phyloP scores from a whole-genome alignment of 2,797 vertebrate species.

The Miichthys miiuy region DNA sequence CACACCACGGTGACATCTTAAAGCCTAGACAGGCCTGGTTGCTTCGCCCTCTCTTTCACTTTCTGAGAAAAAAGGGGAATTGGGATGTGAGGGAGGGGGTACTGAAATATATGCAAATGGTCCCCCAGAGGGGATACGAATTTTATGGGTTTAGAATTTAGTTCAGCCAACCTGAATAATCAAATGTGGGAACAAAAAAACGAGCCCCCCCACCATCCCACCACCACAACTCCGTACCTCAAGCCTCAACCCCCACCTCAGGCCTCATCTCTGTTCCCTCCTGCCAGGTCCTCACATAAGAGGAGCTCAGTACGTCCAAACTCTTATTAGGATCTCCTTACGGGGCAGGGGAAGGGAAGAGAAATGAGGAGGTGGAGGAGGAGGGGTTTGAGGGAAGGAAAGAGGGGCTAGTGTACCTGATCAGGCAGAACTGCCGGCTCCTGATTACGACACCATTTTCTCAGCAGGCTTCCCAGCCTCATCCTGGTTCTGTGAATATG shows the following conservation, averaged over 20 bases:
- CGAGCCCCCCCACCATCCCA: slow-evolving; percentile 69
- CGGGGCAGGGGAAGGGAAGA: slow-evolving; percentile 82
- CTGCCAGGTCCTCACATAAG: slow-evolving; percentile 82
- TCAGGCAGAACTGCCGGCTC: slow-evolving; percentile 95
- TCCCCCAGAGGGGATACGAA: slow-evolving; percentile 88
- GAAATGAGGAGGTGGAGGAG: slow-evolving; percentile 62
- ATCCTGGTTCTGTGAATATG: slow-evolving; percentile 99
- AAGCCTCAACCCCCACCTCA: slow-evolving; percentile 75
- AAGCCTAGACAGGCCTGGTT: slow-evolving; percentile 86
- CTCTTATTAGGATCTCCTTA: slow-evolving; percentile 94
- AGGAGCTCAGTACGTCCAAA: slow-evolving; percentile 84
- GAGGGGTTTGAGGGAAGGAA: slow-evolving; percentile 76
- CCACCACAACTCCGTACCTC: slow-evolving; percentile 71
- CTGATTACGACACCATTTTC: slow-evolving; percentile 99
- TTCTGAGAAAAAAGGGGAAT: slow-evolving; percentile 84
- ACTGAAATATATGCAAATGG: slow-evolving; percentile 91
- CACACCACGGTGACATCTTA: slow-evolving; percentile 89
- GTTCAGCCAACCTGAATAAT: slow-evolving; percentile 96
- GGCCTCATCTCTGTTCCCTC: slow-evolving; percentile 79
- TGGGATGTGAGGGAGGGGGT: slow-evolving; percentile 75
- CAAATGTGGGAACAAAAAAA: slow-evolving; percentile 90
- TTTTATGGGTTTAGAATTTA: slow-evolving; percentile 91
- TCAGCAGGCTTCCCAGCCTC: slow-evolving; percentile 95
- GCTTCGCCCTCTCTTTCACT: slow-evolving; percentile 86
- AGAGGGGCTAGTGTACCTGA: slow-evolving; percentile 91